Percentiles rank a stretch among this genome's conserved stretches.
These are phyloP conservation scores for Mellilla xanthometata DNA, from an alignment of 2,888 invertebrate genomes.

Conservation along the genomic window DNA sequence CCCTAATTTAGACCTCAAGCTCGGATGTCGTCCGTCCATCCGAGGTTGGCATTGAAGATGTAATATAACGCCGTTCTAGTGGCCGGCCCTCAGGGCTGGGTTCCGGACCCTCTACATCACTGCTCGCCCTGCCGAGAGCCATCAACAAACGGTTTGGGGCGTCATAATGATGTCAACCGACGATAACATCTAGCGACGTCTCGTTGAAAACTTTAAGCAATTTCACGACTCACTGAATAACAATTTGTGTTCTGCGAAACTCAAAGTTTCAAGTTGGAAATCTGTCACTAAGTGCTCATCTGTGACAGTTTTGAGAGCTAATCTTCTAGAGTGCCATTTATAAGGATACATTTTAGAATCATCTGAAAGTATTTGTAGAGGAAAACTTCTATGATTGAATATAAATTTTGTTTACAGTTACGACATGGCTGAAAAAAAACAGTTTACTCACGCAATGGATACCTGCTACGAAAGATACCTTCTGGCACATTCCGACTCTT, in stretches of 20 bases:
- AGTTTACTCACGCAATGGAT: no score
- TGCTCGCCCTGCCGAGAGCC: slow-evolving; percentile 14
- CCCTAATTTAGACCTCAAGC: not conserved
- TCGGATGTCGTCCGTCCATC: no score
- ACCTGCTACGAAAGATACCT: no score
- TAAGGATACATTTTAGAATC: no score
- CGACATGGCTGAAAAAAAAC: no score
- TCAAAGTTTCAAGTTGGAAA: not conserved
- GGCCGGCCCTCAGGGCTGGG: slow-evolving; percentile 7
- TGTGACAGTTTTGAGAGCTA: not conserved
- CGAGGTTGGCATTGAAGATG: slow-evolving; percentile 1
- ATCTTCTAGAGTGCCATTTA: no score
- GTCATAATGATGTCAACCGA: slow-evolving; percentile 22
- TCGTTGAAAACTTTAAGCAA: slow-evolving; percentile 11
- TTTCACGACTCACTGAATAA: slow-evolving; percentile 2
- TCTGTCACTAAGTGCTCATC: not conserved
- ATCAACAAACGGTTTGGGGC: slow-evolving; percentile 25
- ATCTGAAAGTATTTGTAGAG: no score
- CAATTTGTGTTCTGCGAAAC: slow-evolving; percentile 1
- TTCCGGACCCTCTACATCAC: slow-evolving; percentile 12
- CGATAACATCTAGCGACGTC: slow-evolving; percentile 13
- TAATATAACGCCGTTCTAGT: slow-evolving; percentile 12
- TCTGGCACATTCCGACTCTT: no score
- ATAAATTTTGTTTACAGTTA: no score
- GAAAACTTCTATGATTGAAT: no score